Percentiles rank a stretch among this genome's conserved stretches.
phyloP scores from a whole-genome alignment of 2,113 vertebrate genomes.

The Cyprinus carpio region DNA sequence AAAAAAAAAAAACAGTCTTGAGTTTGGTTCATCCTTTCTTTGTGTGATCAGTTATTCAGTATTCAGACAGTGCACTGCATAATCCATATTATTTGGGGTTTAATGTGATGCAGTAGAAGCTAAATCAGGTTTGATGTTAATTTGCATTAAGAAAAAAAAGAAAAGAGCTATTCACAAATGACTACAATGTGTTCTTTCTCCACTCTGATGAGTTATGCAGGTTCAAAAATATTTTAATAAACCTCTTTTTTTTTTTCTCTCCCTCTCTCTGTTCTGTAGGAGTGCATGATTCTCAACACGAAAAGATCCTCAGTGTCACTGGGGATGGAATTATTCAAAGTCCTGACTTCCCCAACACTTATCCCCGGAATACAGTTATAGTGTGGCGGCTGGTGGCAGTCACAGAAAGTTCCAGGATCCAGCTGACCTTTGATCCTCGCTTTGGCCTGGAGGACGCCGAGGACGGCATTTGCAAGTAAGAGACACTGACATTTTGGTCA shows the following conservation, averaged over 20 bases:
- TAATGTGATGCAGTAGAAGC: neutral
- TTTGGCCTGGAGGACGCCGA: slow-evolving; percentile 98
- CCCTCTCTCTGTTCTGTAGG: slow-evolving; percentile 75
- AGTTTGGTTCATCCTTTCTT: neutral
- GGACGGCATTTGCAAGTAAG: slow-evolving; percentile 98
- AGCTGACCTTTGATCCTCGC: slow-evolving; percentile 90
- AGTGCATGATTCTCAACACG: slow-evolving; percentile 92
- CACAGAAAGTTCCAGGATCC: slow-evolving; percentile 86
- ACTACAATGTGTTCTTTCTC: neutral
- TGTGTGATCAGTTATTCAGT: neutral
- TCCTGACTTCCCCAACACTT: slow-evolving; percentile 89
- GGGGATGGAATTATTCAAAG: slow-evolving; percentile 91
- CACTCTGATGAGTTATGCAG: neutral
- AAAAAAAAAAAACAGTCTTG: neutral
- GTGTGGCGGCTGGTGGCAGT: slow-evolving; percentile 89
- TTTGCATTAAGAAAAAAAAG: neutral
- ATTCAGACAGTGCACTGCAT: neutral
- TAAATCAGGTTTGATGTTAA: neutral
- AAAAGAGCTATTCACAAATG: neutral
- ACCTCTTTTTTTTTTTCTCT: slow-evolving; percentile 36
- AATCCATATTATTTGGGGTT: slow-evolving; percentile 15
- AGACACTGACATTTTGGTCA: slow-evolving; percentile 30
- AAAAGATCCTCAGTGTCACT: slow-evolving; percentile 89
- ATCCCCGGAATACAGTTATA: slow-evolving; percentile 87
- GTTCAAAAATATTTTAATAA: neutral